Percentiles rank a stretch among this genome's conserved stretches.
phyloP scores from a whole-genome alignment of 1,140 invertebrate species.

The Lepidurus packardi region DNA sequence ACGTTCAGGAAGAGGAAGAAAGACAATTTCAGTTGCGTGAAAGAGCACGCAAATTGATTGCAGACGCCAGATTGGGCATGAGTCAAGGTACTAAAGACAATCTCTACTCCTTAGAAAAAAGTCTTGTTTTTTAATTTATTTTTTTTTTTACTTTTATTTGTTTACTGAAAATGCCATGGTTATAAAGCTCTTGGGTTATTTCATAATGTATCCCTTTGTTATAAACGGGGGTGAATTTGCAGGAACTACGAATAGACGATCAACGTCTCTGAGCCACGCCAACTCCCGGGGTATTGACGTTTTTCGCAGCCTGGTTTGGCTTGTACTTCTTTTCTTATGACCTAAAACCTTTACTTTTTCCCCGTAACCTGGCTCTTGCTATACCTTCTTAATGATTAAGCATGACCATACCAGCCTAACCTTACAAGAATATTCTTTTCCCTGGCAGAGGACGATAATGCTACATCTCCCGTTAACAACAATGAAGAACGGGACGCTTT shows the following conservation, averaged over 20 bases:
- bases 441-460: neutral
- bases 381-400: neutral
- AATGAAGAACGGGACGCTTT: neutral
- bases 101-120: neutral
- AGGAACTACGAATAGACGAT: neutral
- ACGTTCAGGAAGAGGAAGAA: constrained; percentile 65
- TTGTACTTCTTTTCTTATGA: neutral
- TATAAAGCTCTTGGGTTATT: too few species aligned
- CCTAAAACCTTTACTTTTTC: neutral
- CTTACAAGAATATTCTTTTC: neutral
- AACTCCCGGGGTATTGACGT: neutral
- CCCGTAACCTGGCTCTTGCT: neutral
- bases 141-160: too few species aligned
- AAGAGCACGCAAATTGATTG: constrained; percentile 79
- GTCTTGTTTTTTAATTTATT: neutral
- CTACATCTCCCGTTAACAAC: neutral
- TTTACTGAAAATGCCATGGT: too few species aligned
- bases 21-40: constrained; percentile 76
- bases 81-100: constrained; percentile 36
- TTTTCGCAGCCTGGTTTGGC: constrained; percentile 8
- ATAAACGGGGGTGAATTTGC: neutral
- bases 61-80: constrained; percentile 68
- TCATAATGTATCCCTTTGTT: too few species aligned
- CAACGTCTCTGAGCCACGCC: neutral
- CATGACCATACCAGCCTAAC: neutral